Base-by-base conservation (phyloP, 2,888 invertebrate species). In the Melieria picta region DNA sequence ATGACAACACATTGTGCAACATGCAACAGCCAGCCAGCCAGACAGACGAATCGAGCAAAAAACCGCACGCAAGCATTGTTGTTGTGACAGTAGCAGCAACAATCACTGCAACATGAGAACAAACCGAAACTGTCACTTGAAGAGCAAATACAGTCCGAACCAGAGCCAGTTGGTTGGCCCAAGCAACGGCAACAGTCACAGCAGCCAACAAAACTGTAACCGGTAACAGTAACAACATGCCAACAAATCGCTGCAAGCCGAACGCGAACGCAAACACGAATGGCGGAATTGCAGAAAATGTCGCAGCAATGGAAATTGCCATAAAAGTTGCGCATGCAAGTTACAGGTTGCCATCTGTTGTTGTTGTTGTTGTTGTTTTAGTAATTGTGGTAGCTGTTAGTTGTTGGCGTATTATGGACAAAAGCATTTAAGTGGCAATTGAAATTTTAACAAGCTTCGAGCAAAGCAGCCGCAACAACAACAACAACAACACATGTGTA, bases 371-470 rank as follows among this genome's bases (percentile, higher is more conserved):
- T 30, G 30, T 30, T 30, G 30, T 2, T 30, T 30, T 30, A 30
- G 30, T 30, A 30, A 30, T 30, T 30, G 30, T 30, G 30, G 30
- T 30, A 30, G 30, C 30, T 30, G 30, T 30, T 30, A 30, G 30
- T 30, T 30, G 30, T 30, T 30, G 30, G 30, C 30, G 30, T 30
- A 58, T 78, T 83, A 83, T 83, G 82, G 82, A 71, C 76, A 78
- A 74, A 80, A 80, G 79, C 81, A 81, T 80, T 83, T 82, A 79
- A 81, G 79, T 79, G 80, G 80, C 82, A 82, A 82, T 81, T 81
- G 82, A 79, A 80, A 72, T 73, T 75, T 75, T 75, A 76, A 77
- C 77, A 75, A 78, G 76, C 72, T n/a, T n/a, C 6, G 10, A 7
- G 10, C 42, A 47, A 50, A 42, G 16, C 63, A 30, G 11, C 50